These are phyloP conservation scores for Ceramica pisi DNA, from an alignment of 2,888 invertebrate species.

Conservation along the genomic window DNA sequence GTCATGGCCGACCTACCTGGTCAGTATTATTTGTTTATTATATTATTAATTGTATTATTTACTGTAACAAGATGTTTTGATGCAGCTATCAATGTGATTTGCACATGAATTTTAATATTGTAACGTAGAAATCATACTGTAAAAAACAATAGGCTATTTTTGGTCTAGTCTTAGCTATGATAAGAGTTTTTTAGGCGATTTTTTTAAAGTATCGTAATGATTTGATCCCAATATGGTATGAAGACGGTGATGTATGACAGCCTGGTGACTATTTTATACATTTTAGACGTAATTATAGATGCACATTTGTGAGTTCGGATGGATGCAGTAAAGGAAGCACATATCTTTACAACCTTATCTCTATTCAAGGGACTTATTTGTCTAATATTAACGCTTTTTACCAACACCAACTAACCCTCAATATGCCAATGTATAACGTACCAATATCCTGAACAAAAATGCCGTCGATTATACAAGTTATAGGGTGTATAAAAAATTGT, in stretches of 20 bases:
- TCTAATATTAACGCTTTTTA: constrained; percentile 11
- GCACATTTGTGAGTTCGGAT: too few relatives aligned
- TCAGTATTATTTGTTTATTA: constrained; percentile 74
- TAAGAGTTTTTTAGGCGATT: too few relatives aligned
- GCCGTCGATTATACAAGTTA: constrained; percentile 24
- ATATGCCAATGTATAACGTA: neutral
- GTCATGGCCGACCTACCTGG: constrained; percentile 98
- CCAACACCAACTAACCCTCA: constrained; percentile 3
- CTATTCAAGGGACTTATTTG: too few relatives aligned
- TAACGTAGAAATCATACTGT: too few relatives aligned
- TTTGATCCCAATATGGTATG: too few relatives aligned
- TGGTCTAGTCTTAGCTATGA: neutral
- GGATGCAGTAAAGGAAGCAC: too few relatives aligned
- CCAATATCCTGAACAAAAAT: constrained; percentile 13
- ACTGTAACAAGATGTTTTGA: neutral
- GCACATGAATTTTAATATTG: constrained; percentile 8
- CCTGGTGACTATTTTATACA: too few relatives aligned
- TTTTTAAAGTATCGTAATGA: neutral
- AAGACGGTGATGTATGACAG: too few relatives aligned
- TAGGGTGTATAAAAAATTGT: constrained; percentile 32
- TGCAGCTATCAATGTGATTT: constrained; percentile 43
- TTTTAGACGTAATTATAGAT: too few relatives aligned
- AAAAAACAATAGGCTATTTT: neutral
- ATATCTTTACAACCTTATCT: too few relatives aligned
- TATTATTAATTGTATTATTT: constrained; percentile 10